Percentiles rank a stretch among this genome's conserved stretches.
phyloP scores from a whole-genome alignment of 2,888 invertebrate genomes.

The Stenodera caucasica region DNA sequence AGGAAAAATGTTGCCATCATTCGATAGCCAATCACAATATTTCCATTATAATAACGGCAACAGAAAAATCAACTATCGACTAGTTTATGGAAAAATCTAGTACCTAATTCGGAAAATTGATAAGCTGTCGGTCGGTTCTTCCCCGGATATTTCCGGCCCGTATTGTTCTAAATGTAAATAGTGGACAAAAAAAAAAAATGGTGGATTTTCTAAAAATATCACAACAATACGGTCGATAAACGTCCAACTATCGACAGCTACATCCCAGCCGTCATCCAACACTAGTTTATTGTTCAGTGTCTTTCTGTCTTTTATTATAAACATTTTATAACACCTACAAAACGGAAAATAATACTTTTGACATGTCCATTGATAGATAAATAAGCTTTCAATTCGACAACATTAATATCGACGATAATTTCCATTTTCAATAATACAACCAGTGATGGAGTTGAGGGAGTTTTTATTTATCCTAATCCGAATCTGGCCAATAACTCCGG shows the following conservation, averaged over 20 bases:
- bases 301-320: constrained; percentile 26
- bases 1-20: constrained; percentile 18
- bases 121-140: not conserved
- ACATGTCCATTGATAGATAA: constrained; percentile 33
- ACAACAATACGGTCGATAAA: constrained; percentile 38
- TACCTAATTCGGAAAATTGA: not conserved
- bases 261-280: constrained; percentile 35
- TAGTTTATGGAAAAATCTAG: not conserved
- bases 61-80: too few species aligned
- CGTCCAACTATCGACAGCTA: constrained; percentile 41
- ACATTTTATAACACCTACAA: constrained; percentile 38
- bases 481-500: constrained; percentile 51
- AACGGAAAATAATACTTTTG: constrained; percentile 44
- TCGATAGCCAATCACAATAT: too few species aligned
- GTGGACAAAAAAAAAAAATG: constrained; percentile 25
- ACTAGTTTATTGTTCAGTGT: constrained; percentile 39
- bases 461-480: too few species aligned
- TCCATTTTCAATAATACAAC: constrained; percentile 17
- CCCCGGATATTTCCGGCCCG: not conserved
- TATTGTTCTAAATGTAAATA: constrained; percentile 16
- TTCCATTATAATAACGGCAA: constrained; percentile 11
- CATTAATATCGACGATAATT: constrained; percentile 18
- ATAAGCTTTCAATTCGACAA: constrained; percentile 38
- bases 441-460: too few species aligned
- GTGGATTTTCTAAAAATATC: constrained; percentile 43